Base-by-base conservation (phyloP, 2,888 invertebrate genomes). In the Caenorhabditis sp. region DNA sequence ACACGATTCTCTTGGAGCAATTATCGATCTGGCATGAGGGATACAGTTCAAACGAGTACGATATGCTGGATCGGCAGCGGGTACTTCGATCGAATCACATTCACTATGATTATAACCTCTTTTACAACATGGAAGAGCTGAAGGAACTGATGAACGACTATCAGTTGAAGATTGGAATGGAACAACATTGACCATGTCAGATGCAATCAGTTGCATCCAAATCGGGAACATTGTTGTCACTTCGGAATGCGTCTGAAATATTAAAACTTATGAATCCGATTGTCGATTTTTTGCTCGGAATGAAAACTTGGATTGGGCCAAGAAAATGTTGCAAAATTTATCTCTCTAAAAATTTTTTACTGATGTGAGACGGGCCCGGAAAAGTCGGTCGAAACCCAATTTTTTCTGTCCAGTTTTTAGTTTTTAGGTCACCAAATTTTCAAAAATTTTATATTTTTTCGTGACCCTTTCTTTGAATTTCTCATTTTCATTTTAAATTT, bases 161-260 rank as follows among this genome's bases (percentile, higher is more conserved):
- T 74, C 69, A 50, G 66, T 68, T 14, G 69, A 66, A 1, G 66
- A 64, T 69, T 76, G 72, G 58, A 72, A 72, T 43, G 81, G 81
- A 17, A 92, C 0, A 91, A 91, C 81, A 92, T 92, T 77, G 90
- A 91, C 86, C 79, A 86, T 65, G 60, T 87, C 87, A 21, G 82
- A 78, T 36, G 83, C 81, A 27, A 88, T 71, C 66, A 87, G 78
- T 50, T 87, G 83, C 74, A 84, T 81, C 84, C 86, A 88, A 49
- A 81, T 74, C 0, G 81, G 77, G 43, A 81, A 92, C 93, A 96
- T 77, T 12, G 84, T 81, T 1, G 83, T 83, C 17, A 85, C 83
- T 19, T 94, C 24, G 95, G 89, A 0, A 94, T 79, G 79, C 3
- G 62, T 58, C 73, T 93, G 31, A 67, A 69, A 27, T 24, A 58